Base-by-base conservation (phyloP, 2,113 vertebrate species). In the Sorex fumeus region DNA sequence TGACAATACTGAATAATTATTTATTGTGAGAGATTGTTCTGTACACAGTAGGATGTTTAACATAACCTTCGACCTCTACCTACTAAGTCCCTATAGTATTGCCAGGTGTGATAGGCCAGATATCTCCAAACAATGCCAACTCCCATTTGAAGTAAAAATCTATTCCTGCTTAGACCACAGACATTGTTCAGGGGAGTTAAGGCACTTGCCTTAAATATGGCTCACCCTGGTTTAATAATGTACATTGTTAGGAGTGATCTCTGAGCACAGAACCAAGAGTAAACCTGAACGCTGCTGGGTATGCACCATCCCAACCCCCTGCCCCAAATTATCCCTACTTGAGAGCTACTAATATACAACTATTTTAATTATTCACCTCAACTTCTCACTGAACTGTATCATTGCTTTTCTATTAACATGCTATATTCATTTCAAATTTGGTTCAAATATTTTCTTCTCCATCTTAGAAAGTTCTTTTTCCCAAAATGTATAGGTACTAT, bases 401-500 rank as follows among this genome's bases (percentile, higher is more conserved):
- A 75, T 88, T 18, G 10, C 12, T 45, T 91, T 82, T 32, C 36
- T 67, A 2, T 40, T 27, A 36, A 72, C 45, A n/a, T 8, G 32
- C 19, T 45, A 3, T 82, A 25, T 2, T 36, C 32, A 36, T 32
- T 87, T 1, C 10, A 67, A 76, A 45, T 2, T 79, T 93, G 16
- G n/a, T 88, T 82, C 76, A 85, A 72, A 78, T 71, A 36, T 16
- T 36, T 94, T 30, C 60, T 84, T 80, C 28, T 75, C 28, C 12
- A 66, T 62, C 32, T 85, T 45, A 21, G 32, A 15, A 87, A 67
- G 10, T 32, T 11, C n/a, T n/a, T 10, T 90, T 4, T 57, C 25
- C 47, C 60, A 6, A 36, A 13, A 72, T 11, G 18, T 28, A 13
- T 67, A 57, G 64, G 47, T 57, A 32, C 3, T 64, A 27, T 53